Percentiles rank a stretch among this genome's conserved stretches.
Conservation (phyloP, 2,113 vertebrate genomes). For the Bettongia penicillata region DNA sequence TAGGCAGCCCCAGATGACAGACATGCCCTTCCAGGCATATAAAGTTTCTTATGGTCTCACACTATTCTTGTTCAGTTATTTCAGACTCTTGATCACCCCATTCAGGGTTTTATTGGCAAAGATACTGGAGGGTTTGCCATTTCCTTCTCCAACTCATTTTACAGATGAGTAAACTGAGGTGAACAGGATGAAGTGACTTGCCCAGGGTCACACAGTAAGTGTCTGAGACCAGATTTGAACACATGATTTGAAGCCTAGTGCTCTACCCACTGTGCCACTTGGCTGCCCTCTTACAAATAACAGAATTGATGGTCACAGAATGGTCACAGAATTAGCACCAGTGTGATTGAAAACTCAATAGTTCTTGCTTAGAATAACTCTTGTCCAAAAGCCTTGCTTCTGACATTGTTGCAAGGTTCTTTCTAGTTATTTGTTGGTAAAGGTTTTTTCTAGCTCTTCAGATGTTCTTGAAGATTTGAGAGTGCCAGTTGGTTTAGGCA, state of each 20-base stretch:
- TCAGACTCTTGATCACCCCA: no score
- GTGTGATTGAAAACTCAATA: no score
- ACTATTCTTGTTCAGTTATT: not conserved
- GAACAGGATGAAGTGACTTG: no score
- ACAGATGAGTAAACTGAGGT: no score
- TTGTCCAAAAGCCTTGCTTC: not conserved
- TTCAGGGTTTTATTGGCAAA: no score
- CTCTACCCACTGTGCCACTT: no score
- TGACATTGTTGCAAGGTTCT: not conserved
- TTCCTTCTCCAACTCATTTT: no score
- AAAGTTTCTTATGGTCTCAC: not conserved
- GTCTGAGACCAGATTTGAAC: no score
- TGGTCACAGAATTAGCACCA: not conserved
- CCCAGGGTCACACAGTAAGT: no score
- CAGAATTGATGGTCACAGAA: not conserved
- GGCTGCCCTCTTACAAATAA: not conserved
- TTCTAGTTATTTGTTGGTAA: no score
- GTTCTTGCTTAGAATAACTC: not conserved
- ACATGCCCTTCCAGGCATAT: not conserved
- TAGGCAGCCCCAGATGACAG: not conserved
- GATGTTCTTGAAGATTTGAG: not conserved
- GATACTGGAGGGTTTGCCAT: no score
- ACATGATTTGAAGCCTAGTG: no score
- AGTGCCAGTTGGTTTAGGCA: not conserved
- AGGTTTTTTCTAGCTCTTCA: not conserved